Evolutionary conservation across 2,888 invertebrate genomes (phyloP), one percentile per base, ranked within the genome.

Genomic region (Lysandra coridon): DNA sequence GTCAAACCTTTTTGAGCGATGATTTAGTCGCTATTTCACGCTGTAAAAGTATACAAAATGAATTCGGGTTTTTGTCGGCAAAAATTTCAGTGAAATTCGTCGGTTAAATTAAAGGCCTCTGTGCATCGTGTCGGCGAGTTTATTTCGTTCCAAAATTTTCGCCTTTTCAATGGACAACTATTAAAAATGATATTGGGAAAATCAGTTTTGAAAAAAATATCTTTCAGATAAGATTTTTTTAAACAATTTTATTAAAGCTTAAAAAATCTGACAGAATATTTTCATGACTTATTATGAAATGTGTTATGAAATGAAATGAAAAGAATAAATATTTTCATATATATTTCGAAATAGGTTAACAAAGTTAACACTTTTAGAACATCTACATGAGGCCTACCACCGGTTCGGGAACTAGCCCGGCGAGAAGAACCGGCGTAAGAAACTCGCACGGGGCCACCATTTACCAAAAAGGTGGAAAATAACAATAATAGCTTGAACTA

Each of bases 21-120:
- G 17, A 69, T 69, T 69, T 37, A 69, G 69, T 33, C 33, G 33
- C 33, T 37, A 33, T 69, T 69, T 69, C 12, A 37, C 33, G 69
- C 33, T 69, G 69, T 69, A 69, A 69, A 69, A 33, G 69, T 33
- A 37, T 69, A 69, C 69, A 69, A 69, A 57, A 69, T 37, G 69
- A 37, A 69, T 37, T 69, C 17, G 33, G 69, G 30, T 69, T 69
- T 64, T 69, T 69, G 69, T 69, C 69, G 69, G 69, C 14, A 37
- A 33, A 17, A 69, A 37, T 69, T 69, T 69, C 33, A 33, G 33
- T 17, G 33, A 37, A 69, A 37, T 69, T 69, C 69, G 69, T 37
- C 69, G 69, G 69, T 69, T 33, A 69, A 69, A 69, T 69, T 37
- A 69, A 69, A 69, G 33, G 69, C 69, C 17, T 64, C 69, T 69